phyloP scores from a whole-genome alignment of 2,113 vertebrate species.

The Rynchops niger region DNA sequence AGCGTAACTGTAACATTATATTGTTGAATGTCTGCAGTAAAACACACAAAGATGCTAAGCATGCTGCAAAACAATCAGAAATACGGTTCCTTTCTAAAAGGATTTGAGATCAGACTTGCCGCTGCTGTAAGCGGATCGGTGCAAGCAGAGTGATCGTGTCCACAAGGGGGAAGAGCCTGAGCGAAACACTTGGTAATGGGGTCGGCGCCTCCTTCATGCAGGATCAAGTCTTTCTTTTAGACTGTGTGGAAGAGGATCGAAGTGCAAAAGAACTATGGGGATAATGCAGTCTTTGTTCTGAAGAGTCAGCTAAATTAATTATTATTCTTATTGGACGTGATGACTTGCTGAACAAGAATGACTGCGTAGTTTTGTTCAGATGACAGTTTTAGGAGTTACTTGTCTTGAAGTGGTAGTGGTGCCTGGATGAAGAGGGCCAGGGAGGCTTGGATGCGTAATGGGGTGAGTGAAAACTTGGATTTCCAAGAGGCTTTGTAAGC shows the following conservation, averaged over 20 bases:
- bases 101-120: neutral
- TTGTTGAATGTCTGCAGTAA: neutral
- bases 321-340: neutral
- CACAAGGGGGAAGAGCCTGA: neutral
- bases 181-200: neutral
- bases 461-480: neutral
- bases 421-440: neutral
- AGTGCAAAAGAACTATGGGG: neutral
- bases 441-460: neutral
- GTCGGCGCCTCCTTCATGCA: rapidly evolving
- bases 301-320: neutral
- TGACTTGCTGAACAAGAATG: neutral
- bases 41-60: neutral
- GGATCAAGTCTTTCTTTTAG: neutral
- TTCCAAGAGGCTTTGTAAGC: neutral
- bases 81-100: neutral
- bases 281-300: neutral
- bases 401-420: neutral
- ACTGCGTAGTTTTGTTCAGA: neutral
- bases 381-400: neutral
- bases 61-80: neutral
- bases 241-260: neutral
- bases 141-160: neutral
- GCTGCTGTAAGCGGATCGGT: neutral
- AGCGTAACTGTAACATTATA: neutral